Percentiles rank a stretch among this genome's conserved stretches.
Evolutionary conservation across 2,797 vertebrate genomes (phyloP).

Genomic region (Falco cherrug): DNA sequence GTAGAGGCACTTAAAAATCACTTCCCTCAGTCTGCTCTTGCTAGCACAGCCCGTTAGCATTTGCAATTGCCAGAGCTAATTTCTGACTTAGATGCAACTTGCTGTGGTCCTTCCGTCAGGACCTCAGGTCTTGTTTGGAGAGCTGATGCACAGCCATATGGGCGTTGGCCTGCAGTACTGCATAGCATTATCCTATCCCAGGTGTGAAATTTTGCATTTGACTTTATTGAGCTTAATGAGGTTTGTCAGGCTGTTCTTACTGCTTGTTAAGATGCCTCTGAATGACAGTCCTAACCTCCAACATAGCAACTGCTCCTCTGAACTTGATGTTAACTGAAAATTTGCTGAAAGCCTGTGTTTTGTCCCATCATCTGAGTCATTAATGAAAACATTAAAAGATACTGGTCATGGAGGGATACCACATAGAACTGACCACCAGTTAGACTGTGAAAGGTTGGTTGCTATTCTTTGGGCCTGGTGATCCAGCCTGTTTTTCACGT

Average conservation of each 20-base stretch:
- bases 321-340: not conserved
- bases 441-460: not conserved
- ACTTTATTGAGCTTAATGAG: not conserved
- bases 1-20: not conserved
- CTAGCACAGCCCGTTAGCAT: not conserved
- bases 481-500: not conserved
- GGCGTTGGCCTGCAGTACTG: not conserved
- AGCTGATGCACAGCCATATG: not conserved
- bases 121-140: not conserved
- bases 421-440: not conserved
- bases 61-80: not conserved
- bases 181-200: not conserved
- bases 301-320: not conserved
- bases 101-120: not conserved
- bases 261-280: not conserved
- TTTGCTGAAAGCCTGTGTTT: not conserved
- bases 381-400: not conserved
- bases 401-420: not conserved
- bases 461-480: rapidly evolving
- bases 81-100: not conserved
- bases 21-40: not conserved
- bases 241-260: not conserved
- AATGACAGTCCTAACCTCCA: not conserved
- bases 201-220: not conserved
- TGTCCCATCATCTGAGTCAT: not conserved